These are phyloP conservation scores for Oncorhynchus clarkii DNA, from an alignment of 2,113 vertebrate genomes.

Conservation along the genomic window DNA sequence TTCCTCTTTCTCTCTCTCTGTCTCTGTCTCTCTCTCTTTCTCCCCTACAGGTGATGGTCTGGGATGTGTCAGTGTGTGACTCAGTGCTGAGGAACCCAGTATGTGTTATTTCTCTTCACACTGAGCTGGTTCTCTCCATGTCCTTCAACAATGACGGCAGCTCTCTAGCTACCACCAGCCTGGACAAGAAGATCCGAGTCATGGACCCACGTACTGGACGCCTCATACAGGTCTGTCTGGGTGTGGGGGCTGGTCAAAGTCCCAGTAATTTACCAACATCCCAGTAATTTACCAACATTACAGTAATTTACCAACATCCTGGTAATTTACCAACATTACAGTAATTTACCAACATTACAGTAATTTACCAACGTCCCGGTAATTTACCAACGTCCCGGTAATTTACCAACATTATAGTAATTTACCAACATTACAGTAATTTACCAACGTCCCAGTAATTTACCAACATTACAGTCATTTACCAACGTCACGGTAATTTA, in stretches of 20 bases:
- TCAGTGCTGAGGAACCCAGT: slow-evolving; percentile 73
- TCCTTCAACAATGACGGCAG: slow-evolving; percentile 90
- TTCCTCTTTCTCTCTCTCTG: background rate
- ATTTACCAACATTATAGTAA: too few species aligned
- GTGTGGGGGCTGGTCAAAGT: background rate
- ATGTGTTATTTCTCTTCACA: slow-evolving; percentile 72
- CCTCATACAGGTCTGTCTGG: slow-evolving; percentile 76
- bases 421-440: too few species aligned
- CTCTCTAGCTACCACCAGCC: slow-evolving; percentile 84
- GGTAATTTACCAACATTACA: too few species aligned
- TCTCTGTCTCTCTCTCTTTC: background rate
- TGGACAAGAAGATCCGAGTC: slow-evolving; percentile 83
- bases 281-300: too few species aligned
- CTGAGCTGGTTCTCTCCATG: slow-evolving; percentile 86
- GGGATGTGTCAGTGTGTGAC: slow-evolving; percentile 58
- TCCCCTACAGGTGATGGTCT: slow-evolving; percentile 56
- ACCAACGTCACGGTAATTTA: too few species aligned
- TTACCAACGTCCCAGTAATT: too few species aligned
- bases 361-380: too few species aligned
- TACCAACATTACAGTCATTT: too few species aligned
- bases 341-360: too few species aligned
- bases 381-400: too few species aligned
- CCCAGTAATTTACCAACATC: too few species aligned
- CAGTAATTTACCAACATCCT: too few species aligned
- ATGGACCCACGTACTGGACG: slow-evolving; percentile 80